A percentile compares a stretch with the other conserved stretches of the same genome.
phyloP scores from a whole-genome alignment of 2,888 invertebrate genomes.

The Chymomyza amoena region DNA sequence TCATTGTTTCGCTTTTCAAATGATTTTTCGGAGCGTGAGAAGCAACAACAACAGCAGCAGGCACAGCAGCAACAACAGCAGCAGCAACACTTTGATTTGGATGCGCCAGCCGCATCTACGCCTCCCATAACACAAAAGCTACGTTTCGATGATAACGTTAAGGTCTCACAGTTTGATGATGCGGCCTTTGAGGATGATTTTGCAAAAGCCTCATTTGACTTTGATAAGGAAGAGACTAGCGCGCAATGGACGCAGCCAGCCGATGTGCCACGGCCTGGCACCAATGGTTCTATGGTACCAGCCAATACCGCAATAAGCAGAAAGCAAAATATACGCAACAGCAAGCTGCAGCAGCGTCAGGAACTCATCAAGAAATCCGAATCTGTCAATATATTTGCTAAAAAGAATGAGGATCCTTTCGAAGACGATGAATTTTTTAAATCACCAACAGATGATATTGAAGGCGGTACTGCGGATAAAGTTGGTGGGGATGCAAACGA shows the following conservation, averaged over 20 bases:
- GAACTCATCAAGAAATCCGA: conserved; percentile 91
- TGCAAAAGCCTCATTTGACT: conserved; percentile 79
- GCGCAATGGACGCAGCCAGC: conserved; percentile 56
- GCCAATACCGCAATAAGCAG: conserved; percentile 31
- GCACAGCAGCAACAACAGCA: conserved; percentile 29
- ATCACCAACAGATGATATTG: conserved; percentile 59
- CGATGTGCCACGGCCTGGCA: conserved; percentile 30
- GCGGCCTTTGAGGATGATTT: conserved; percentile 81
- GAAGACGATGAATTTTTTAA: conserved; percentile 93
- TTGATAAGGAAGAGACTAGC: conserved; percentile 75
- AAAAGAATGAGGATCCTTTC: conserved; percentile 93
- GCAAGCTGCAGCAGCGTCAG: conserved; percentile 79
- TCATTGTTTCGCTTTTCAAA: conserved; percentile 81
- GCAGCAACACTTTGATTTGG: conserved; percentile 49
- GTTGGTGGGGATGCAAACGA: conserved; percentile 24
- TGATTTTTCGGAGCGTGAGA: conserved; percentile 81
- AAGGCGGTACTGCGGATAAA: conserved; percentile 28
- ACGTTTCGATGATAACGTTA: conserved; percentile 87
- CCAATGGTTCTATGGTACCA: not conserved
- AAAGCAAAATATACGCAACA: conserved; percentile 76
- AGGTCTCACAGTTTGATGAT: conserved; percentile 79
- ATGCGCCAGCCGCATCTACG: conserved; percentile 55
- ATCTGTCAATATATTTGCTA: conserved; percentile 92
- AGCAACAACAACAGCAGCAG: conserved; percentile 32
- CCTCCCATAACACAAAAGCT: conserved; percentile 75